Evolutionary conservation across 2,113 vertebrate genomes (phyloP).

Genomic region (Xyrauchen texanus): DNA sequence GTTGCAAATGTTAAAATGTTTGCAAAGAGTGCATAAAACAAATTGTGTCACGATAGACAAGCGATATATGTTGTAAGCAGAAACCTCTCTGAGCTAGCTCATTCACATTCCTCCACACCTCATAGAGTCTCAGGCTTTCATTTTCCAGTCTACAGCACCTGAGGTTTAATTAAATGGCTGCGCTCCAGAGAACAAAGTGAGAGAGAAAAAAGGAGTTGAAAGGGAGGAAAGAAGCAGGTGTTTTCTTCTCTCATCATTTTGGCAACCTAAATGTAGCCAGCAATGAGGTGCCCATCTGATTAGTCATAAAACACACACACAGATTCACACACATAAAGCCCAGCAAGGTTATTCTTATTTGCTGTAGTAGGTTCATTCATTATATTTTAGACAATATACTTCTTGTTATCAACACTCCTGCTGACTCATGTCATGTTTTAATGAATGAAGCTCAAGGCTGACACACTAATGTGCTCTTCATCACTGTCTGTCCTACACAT

Average conservation of each 20-base stretch:
- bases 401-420: background rate
- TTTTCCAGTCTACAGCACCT: slow-evolving; percentile 52
- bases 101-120: slow-evolving; percentile 41
- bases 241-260: slow-evolving; percentile 32
- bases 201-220: background rate
- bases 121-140: slow-evolving; percentile 30
- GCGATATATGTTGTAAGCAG: background rate
- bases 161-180: slow-evolving; percentile 58
- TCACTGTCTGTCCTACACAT: slow-evolving; percentile 34
- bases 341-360: background rate
- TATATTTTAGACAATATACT: background rate
- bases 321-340: background rate
- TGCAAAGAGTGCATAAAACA: background rate
- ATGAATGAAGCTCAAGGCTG: background rate
- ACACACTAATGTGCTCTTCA: background rate
- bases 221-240: slow-evolving; percentile 34
- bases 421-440: background rate
- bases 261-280: slow-evolving; percentile 37
- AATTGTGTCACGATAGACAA: background rate
- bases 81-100: slow-evolving; percentile 15
- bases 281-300: slow-evolving; percentile 3
- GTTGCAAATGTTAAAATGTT: background rate
- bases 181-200: slow-evolving; percentile 52
- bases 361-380: too few species aligned
- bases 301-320: slow-evolving; percentile 30